A percentile compares a stretch with the other conserved stretches of the same genome.
These are phyloP conservation scores for Pseudomyrmex concolor DNA, from an alignment of 1,140 invertebrate genomes.

Conservation along the genomic window DNA sequence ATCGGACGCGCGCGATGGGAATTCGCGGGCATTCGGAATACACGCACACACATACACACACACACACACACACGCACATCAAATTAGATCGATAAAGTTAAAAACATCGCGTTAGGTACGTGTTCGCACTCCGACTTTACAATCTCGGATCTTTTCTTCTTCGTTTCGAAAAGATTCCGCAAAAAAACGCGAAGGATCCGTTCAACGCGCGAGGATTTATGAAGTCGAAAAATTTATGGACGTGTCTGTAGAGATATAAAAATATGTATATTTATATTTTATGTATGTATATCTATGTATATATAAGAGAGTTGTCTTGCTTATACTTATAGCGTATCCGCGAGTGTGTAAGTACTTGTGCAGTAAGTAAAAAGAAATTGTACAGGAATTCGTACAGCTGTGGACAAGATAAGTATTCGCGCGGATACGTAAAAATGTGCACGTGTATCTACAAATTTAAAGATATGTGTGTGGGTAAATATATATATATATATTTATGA, in stretches of 20 bases:
- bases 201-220: neutral
- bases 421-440: too few species aligned
- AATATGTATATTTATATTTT: neutral
- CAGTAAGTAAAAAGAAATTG: too few species aligned
- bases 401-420: too few species aligned
- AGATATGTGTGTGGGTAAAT: neutral
- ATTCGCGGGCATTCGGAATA: neutral
- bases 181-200: neutral
- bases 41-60: too few species aligned
- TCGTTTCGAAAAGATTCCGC: too few species aligned
- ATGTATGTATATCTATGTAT: neutral
- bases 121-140: too few species aligned
- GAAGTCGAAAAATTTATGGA: neutral
- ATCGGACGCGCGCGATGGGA: neutral
- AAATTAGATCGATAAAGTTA: neutral
- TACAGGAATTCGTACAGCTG: too few species aligned
- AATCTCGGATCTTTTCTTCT: too few species aligned
- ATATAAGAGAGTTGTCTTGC: too few species aligned
- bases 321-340: too few species aligned
- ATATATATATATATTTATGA: neutral
- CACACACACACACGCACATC: too few species aligned
- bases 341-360: too few species aligned
- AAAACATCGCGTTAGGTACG: neutral
- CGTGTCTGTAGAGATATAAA: slow-evolving; percentile 7
- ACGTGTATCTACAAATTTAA: neutral